Evolutionary conservation across 2,113 vertebrate species (phyloP).

Genomic region (Pipa parva): DNA sequence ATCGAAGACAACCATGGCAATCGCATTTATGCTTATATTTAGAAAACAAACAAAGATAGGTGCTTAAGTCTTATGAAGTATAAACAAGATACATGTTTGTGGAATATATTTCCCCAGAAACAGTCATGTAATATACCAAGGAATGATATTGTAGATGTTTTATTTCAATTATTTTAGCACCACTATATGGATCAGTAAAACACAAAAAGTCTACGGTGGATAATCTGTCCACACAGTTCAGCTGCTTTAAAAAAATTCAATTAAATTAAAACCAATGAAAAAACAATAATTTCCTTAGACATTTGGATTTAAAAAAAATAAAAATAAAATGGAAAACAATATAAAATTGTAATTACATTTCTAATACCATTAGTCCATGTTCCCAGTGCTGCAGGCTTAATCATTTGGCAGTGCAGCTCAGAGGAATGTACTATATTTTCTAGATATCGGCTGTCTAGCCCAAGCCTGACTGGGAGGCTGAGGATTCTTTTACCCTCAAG

Average conservation of each 20-base stretch:
- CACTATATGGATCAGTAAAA: neutral
- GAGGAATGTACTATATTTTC: slow-evolving; percentile 45
- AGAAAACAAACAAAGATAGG: neutral
- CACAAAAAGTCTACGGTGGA: neutral
- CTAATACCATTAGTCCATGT: neutral
- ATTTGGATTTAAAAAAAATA: slow-evolving; percentile 10
- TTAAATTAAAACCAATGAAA: neutral
- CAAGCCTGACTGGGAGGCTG: neutral
- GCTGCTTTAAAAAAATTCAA: slow-evolving; percentile 1
- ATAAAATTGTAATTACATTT: neutral
- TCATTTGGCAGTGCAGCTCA: slow-evolving; percentile 47
- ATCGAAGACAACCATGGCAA: neutral
- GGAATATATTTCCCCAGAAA: neutral
- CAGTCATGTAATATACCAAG: neutral
- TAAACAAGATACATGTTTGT: neutral
- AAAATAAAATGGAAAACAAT: slow-evolving; percentile 25
- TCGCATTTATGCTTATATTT: neutral
- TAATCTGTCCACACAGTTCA: neutral
- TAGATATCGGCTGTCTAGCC: neutral
- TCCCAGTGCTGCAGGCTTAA: slow-evolving; percentile 16
- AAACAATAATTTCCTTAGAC: slow-evolving; percentile 2
- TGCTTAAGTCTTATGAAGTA: neutral
- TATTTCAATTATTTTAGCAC: slow-evolving; percentile 1
- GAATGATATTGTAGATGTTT: neutral
- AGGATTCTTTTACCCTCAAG: neutral